Percentiles rank a stretch among this genome's conserved stretches.
Evolutionary conservation across 2,888 invertebrate species (phyloP).

Genomic region (Seira musarum): DNA sequence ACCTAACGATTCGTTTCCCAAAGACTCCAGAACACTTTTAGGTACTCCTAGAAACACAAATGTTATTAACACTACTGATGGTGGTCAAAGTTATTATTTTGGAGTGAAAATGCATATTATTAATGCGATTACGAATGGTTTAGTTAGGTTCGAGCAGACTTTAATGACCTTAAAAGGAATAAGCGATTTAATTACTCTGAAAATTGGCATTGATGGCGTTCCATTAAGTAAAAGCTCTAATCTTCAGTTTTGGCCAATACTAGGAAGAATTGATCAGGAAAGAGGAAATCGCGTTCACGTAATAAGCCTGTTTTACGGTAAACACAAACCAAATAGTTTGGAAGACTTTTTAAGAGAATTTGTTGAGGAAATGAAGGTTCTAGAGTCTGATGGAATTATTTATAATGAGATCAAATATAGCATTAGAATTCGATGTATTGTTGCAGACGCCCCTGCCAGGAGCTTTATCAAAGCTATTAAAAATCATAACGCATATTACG

Average conservation of each 20-base stretch:
- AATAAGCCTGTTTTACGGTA: constrained; percentile 31
- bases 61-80: neutral
- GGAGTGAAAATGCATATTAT: constrained; percentile 18
- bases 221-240: constrained; percentile 45
- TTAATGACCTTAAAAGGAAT: neutral
- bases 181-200: constrained; percentile 30
- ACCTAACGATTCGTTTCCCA: constrained; percentile 30
- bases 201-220: constrained; percentile 48
- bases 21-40: constrained; percentile 42
- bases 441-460: constrained; percentile 56
- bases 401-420: neutral
- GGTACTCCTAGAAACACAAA: constrained; percentile 22
- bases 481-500: constrained; percentile 22
- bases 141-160: neutral
- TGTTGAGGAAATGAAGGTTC: constrained; percentile 18
- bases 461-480: constrained; percentile 21
- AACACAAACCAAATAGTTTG: constrained; percentile 25
- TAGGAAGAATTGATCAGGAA: constrained; percentile 11
- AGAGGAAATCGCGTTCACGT: neutral
- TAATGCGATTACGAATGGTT: neutral
- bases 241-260: constrained; percentile 53
- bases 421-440: constrained; percentile 38
- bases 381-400: constrained; percentile 32
- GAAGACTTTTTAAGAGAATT: constrained; percentile 33
- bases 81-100: constrained; percentile 33